These are phyloP conservation scores for Synanceia verrucosa DNA, from an alignment of 2,797 vertebrate species.

Conservation along the genomic window DNA sequence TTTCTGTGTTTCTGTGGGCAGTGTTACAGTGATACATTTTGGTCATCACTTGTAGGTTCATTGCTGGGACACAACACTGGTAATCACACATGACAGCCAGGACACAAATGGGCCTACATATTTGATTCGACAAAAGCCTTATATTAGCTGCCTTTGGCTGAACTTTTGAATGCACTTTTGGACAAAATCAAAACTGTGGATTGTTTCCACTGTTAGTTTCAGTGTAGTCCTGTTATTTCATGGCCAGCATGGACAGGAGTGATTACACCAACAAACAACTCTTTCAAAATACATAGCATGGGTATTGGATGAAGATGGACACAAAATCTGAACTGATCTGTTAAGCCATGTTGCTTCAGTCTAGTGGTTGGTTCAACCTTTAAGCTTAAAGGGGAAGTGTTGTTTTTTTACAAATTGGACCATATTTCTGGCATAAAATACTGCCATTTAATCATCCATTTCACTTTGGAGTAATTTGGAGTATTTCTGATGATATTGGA, in stretches of 20 bases:
- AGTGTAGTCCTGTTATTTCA: neutral
- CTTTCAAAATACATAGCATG: neutral
- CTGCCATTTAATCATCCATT: no score
- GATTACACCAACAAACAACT: neutral
- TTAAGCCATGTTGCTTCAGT: neutral
- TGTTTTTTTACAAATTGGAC: no score
- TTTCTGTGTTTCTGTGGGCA: no score
- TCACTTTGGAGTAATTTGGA: no score
- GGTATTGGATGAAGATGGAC: neutral
- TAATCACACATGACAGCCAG: neutral
- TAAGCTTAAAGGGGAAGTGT: neutral
- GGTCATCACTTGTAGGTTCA: neutral
- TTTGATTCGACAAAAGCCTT: neutral
- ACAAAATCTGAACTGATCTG: neutral
- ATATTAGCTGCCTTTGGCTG: neutral
- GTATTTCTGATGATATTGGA: no score
- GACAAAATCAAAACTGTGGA: neutral
- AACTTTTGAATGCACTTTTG: neutral
- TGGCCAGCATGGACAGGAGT: neutral
- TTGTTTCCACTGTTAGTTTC: neutral
- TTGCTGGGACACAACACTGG: neutral
- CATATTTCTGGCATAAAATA: no score
- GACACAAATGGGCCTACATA: neutral
- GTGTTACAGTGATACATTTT: neutral
- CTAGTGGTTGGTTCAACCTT: neutral